Evolutionary conservation across 2,797 vertebrate genomes (phyloP), one percentile per base, ranked within the genome.

Genomic region (Fundulus diaphanus): DNA sequence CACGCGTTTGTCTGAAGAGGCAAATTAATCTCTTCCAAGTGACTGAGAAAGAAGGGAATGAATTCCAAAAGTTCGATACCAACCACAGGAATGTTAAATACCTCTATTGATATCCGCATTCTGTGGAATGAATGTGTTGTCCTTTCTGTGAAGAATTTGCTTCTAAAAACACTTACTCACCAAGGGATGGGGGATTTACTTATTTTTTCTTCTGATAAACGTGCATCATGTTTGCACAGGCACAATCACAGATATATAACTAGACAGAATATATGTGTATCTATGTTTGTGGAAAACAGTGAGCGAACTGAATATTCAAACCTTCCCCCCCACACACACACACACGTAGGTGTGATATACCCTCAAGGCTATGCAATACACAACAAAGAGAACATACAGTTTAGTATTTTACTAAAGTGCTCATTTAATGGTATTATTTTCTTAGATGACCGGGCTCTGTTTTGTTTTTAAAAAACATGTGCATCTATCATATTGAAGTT

Each of bases 301-400:
- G 37, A 69, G 68, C 27, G 42, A 61, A 69, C 54, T 72, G 51
- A 68, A 76, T 77, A 86, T 87, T 81, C 59, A 74, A 61, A 76
- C 81, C 81, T 70, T 56, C 46, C 69, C 78, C 59, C 68, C 46
- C 22, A 56, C 52, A n/a, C 52, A 56, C 52, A 56, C 15, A 69
- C 46, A 68, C 8, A 35, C 20, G 51, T 24, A 77, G 72, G 74
- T 84, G 73, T 82, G 49, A 82, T 48, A 83, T 82, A 85, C 86
- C 82, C 65, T 81, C 73, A 76, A 70, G 74, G 76, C 87, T 83
- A 85, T 85, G 81, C 86, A 90, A 82, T 74, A 70, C 85, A 80
- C 44, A 68, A 72, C 81, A 70, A 81, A 77, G 52, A 68, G 27
- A 74, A 54, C 42, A 73, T 72, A 37, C 72, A 77, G 71, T 51